Evolutionary conservation across 2,113 vertebrate species (phyloP), one percentile per base, ranked within the genome.

Genomic region (Hypocryptadius cinnamomeus): DNA sequence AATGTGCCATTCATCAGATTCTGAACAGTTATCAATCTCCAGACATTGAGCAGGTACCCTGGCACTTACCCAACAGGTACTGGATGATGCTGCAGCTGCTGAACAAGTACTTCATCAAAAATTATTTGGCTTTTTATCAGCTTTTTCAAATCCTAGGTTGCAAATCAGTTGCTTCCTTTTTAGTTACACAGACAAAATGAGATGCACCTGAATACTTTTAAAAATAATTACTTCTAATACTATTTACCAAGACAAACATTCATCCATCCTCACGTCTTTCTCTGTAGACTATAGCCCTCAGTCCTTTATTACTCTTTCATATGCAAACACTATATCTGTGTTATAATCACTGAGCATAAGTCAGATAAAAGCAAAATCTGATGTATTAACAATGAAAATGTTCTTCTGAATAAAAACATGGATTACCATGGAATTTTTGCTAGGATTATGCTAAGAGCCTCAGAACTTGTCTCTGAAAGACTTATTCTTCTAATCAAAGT

Each of bases 121-220:
- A 82, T 76, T 3, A 89, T 89, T 87, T 85, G 63, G 59, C n/a
- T 73, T 85, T 94, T 93, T 86, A 45, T 94, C 93, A 96, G 48
- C 71, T 79, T 84, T 93, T 96, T 92, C 81, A 96, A 94, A 90
- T 95, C 85, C 50, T 89, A 94, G 60, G 51, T n/a, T 93, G 81
- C 63, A 92, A 87, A 89, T 94, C 66, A 73, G 30, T 91, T 70
- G n/a, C 81, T 84, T 82, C 53, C 35, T 81, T 93, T 93, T 92
- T 92, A 92, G 70, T 44, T 57, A 85, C 44, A 47, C 31, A 25
- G 66, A 65, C 37, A 87, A 93, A 93, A 87, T 4, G 30, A 94
- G 65, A 77, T 89, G 78, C 92, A 96, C 87, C 94, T 94, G 89
- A 93, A 89, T 65, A 68, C 74, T 93, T 96, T 92, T 79, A 65